phyloP scores from a whole-genome alignment of 2,797 vertebrate species.

The Crenichthys baileyi region DNA sequence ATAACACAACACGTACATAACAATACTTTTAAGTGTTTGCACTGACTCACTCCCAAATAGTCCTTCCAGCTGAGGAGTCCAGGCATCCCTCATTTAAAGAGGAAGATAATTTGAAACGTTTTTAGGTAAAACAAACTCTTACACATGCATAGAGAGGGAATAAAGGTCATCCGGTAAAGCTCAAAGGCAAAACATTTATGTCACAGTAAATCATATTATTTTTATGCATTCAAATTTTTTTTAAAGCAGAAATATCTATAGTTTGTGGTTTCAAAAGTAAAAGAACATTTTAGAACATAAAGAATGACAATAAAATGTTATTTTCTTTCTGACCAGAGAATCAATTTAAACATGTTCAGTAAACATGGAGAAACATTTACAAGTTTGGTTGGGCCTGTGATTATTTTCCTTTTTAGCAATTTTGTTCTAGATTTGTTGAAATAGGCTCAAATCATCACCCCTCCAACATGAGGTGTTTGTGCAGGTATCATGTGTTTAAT shows the following conservation, averaged over 20 bases:
- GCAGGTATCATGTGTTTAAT: too few species aligned
- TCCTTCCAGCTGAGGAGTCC: constrained; percentile 19
- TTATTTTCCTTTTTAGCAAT: neutral
- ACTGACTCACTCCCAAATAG: constrained; percentile 20
- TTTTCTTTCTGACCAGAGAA: too few species aligned
- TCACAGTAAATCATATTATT: too few species aligned
- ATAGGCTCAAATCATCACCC: too few species aligned
- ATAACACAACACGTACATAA: constrained; percentile 19
- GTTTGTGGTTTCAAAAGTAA: too few species aligned
- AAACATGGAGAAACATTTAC: neutral
- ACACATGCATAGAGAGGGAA: neutral
- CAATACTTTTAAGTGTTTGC: constrained; percentile 10
- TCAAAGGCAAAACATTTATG: neutral
- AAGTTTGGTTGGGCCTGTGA: neutral
- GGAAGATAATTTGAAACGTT: constrained; percentile 5
- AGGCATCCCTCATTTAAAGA: constrained; percentile 3
- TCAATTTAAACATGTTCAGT: neutral
- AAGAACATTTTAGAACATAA: neutral
- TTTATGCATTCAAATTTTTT: too few species aligned
- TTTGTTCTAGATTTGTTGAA: neutral
- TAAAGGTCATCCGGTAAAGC: neutral
- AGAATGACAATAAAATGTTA: neutral
- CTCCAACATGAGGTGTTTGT: too few species aligned
- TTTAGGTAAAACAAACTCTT: constrained; percentile 9
- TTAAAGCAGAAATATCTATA: too few species aligned